Evolutionary conservation across 2,888 invertebrate genomes (phyloP), one percentile per base, ranked within the genome.

Genomic region (Endotricha flammealis): DNA sequence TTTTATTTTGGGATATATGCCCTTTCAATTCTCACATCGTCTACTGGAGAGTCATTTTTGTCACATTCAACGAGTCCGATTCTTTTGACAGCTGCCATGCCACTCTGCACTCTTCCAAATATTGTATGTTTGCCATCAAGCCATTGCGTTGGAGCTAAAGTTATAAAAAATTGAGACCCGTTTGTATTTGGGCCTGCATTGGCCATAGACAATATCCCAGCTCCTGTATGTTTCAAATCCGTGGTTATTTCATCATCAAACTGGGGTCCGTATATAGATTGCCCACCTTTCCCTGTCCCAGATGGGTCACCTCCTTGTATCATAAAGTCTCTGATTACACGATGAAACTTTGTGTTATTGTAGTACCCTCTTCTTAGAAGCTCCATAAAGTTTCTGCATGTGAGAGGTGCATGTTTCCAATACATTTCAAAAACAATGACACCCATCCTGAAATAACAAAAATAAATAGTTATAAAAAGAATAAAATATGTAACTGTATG

Each of bases 141-240:
- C 97, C 99, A 99, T 60, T 98, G 98, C 0, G 98, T 96, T 1
- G 99, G 98, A 0, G 95, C 97, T 41, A 99, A 79, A 0, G 98
- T 98, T 30, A 99, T 95, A 60, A 99, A 99, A 86, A 99, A 99
- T 73, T 99, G 99, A 16, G 97, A 98, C 2, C 98, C 98, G 75
- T 99, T 99, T 4, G 96, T 93, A 64, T 99, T 91, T 0, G 98
- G 97, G 0, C 99, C 98, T 11, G 98, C 94, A 87, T 99, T 99
- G 0, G 99, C 99, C 99, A 99, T 99, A 0, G 98, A 97, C 20
- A 97, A 63, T 38, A 97, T 91, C 0, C 96, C 97, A 12, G 92
- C 92, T 11, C 89, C 99, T n/a, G 97, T 95, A 69, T 99, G 99
- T 70, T 97, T 98, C 36, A 99, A 85, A 48, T 98, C 97, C 16